These are phyloP conservation scores for Rutpela maculata DNA, from an alignment of 2,888 invertebrate genomes.

Conservation along the genomic window DNA sequence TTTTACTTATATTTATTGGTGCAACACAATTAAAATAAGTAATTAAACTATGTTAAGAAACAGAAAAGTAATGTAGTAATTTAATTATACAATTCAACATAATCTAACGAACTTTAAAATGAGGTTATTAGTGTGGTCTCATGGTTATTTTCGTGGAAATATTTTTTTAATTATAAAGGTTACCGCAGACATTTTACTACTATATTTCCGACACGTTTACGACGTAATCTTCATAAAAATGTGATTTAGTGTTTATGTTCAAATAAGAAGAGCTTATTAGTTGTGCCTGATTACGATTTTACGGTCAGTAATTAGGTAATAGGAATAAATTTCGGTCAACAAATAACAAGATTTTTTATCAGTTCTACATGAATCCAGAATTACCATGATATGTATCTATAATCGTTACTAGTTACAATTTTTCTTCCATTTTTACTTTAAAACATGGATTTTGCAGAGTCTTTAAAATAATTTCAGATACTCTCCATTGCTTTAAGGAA, in stretches of 20 bases:
- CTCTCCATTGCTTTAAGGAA: too few relatives aligned
- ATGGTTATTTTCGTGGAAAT: conserved; percentile 4
- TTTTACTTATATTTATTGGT: too few relatives aligned
- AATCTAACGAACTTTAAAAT: neutral
- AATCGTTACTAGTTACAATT: too few relatives aligned
- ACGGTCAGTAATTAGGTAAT: neutral
- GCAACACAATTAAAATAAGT: too few relatives aligned
- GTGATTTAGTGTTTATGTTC: neutral
- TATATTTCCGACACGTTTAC: neutral
- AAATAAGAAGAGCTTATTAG: neutral
- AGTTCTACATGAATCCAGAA: too few relatives aligned
- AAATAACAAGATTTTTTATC: too few relatives aligned
- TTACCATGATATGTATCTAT: too few relatives aligned
- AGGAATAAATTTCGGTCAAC: neutral
- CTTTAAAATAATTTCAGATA: too few relatives aligned
- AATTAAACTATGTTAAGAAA: too few relatives aligned
- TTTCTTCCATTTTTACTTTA: too few relatives aligned
- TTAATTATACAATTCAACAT: neutral
- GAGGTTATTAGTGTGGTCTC: conserved; percentile 1
- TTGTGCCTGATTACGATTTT: neutral
- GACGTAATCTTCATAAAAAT: conserved; percentile 7
- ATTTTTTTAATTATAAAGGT: conserved; percentile 4
- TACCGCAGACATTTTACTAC: conserved; percentile 8
- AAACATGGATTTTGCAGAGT: too few relatives aligned
- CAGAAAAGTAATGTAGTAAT: neutral